Conservation (phyloP, 2,888 invertebrate genomes). For the Hedya salicella region DNA sequence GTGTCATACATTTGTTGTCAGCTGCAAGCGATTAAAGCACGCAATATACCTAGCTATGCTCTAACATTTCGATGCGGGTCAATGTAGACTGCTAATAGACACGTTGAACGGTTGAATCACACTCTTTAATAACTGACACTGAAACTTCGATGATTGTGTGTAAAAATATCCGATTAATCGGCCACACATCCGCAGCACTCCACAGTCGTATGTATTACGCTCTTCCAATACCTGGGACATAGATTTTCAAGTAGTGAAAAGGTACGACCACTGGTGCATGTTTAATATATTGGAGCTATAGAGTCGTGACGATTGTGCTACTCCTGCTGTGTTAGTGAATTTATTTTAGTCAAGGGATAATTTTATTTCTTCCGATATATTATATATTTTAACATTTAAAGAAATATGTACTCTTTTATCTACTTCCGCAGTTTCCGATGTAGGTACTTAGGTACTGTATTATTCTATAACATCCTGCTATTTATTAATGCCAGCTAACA, state of each 20-base stretch:
- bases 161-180: constrained; percentile 34
- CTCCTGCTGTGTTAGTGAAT: background rate
- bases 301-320: background rate
- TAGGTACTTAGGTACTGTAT: background rate
- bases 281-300: too few species aligned
- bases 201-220: background rate
- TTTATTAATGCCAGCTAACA: too few species aligned
- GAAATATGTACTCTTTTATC: background rate
- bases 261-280: constrained; percentile 3
- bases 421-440: background rate
- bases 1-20: constrained; percentile 30
- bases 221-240: constrained; percentile 16
- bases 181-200: constrained; percentile 29
- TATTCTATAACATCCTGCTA: too few species aligned
- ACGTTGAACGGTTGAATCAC: constrained; percentile 15
- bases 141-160: constrained; percentile 34
- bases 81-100: constrained; percentile 13
- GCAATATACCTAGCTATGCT: constrained; percentile 14
- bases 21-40: constrained; percentile 38
- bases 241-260: constrained; percentile 22
- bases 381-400: too few species aligned
- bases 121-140: constrained; percentile 31
- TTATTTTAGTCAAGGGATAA: too few species aligned
- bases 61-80: constrained; percentile 29
- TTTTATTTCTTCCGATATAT: too few species aligned